Evolutionary conservation across 2,888 invertebrate species (phyloP), one percentile per base, ranked within the genome.

Genomic region (Callyntrura sp.): DNA sequence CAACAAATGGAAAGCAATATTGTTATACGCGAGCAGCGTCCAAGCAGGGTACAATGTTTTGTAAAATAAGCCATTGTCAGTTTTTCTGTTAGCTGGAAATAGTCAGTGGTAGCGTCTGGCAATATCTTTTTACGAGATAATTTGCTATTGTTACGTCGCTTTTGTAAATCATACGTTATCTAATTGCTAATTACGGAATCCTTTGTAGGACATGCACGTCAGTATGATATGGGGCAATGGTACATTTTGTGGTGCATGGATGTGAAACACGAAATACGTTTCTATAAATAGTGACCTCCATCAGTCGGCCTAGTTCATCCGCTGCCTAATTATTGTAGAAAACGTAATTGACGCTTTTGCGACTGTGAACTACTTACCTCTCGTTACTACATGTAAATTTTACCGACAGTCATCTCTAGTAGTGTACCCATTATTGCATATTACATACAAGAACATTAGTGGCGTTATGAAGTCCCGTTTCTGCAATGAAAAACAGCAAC

Each of bases 181-280:
- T 57, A 78, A 78, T 57, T 51, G 35, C 57, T 28, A 55, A 78
- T 55, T 78, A 78, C 55, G 25, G 14, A 78, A 55, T 78, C 55
- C 78, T 57, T 78, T 55, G 8, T 0, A 28, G n/a, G n/a, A n/a
- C n/a, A n/a, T n/a, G n/a, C n/a, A 35, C 9, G n/a, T 35, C n/a
- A 78, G 55, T 28, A 8, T 6, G 55, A 57, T 55, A 55, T 55
- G 43, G 20, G 45, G 20, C 70, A 2, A 20, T 45, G 14, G 28
- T 28, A 25, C 62, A 20, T 17, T 20, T 25, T 11, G 23, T 62
- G 62, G 25, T 62, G 12, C 35, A 25, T 35, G 12, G 11, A 68
- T 28, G 35, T 35, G 14, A 35, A 35, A 68, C 17, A 20, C 68
- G n/a, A 5, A 17, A 60, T 60, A 48, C 57, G 57, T 17, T 4